Evolutionary conservation across 2,888 invertebrate species (phyloP).

Genomic region (Brenthis daphne): DNA sequence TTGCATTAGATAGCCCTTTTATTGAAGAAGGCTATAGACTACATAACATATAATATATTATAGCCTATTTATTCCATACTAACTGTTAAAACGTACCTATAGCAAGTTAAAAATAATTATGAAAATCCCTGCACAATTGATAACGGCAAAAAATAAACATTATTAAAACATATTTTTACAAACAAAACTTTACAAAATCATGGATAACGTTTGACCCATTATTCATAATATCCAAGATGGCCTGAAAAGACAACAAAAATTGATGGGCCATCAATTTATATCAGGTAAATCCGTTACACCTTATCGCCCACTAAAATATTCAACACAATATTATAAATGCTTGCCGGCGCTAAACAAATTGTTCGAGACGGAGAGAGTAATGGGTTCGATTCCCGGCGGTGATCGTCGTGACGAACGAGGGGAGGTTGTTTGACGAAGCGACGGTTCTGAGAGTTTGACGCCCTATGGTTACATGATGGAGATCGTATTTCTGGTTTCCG

Average conservation of each 20-base stretch:
- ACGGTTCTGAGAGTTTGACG: constrained; percentile 32
- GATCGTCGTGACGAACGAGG: constrained; percentile 46
- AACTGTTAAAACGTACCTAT: too few relatives aligned
- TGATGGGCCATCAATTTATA: constrained; percentile 28
- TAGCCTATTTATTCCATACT: too few relatives aligned
- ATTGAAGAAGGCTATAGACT: too few relatives aligned
- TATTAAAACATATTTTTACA: neutral
- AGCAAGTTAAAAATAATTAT: too few relatives aligned
- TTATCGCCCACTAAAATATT: constrained; percentile 34
- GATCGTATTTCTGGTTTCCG: neutral
- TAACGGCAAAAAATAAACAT: neutral
- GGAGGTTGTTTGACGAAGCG: constrained; percentile 45
- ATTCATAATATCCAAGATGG: constrained; percentile 8
- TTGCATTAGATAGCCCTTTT: too few relatives aligned
- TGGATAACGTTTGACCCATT: too few relatives aligned
- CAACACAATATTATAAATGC: constrained; percentile 39
- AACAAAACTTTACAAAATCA: too few relatives aligned
- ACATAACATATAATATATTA: too few relatives aligned
- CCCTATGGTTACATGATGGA: constrained; percentile 15
- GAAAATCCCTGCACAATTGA: too few relatives aligned
- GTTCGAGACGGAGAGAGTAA: constrained; percentile 43
- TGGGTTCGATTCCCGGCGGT: constrained; percentile 44
- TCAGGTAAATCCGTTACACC: constrained; percentile 28
- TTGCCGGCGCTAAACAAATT: constrained; percentile 43
- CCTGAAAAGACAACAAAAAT: constrained; percentile 24